Percentiles rank a stretch among this genome's conserved stretches.
These are phyloP conservation scores for Dusona sp. DNA, from an alignment of 2,888 invertebrate genomes.

Conservation along the genomic window DNA sequence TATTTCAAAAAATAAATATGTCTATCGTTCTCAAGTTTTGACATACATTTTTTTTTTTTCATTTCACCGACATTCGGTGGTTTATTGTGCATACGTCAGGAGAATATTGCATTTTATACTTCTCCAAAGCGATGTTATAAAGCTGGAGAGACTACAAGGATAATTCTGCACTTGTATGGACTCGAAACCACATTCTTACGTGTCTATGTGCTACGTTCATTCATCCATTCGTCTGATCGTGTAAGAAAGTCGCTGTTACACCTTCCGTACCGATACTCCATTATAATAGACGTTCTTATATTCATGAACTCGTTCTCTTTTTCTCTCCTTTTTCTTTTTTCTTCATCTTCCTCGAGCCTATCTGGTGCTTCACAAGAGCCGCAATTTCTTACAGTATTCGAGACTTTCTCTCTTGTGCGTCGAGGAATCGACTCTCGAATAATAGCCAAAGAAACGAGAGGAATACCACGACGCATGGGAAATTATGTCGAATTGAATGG, in stretches of 20 bases:
- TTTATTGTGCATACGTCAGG: not conserved
- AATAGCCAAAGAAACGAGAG: slow-evolving; percentile 31
- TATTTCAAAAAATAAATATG: not conserved
- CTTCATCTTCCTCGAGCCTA: slow-evolving; percentile 20
- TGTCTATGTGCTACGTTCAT: slow-evolving; percentile 14
- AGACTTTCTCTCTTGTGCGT: slow-evolving; percentile 54
- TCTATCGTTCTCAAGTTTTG: not conserved
- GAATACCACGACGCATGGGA: slow-evolving; percentile 37
- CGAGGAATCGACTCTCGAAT: slow-evolving; percentile 50
- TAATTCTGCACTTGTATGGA: not conserved
- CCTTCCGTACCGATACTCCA: slow-evolving; percentile 12
- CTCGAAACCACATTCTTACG: slow-evolving; percentile 25
- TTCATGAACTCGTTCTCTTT: not conserved
- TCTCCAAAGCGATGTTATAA: not conserved
- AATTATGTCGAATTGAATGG: slow-evolving; percentile 31
- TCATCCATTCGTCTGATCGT: slow-evolving; percentile 48
- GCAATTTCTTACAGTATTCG: slow-evolving; percentile 5
- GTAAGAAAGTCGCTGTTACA: slow-evolving; percentile 25
- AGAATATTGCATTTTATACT: not conserved
- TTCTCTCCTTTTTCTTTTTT: not conserved
- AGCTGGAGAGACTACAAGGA: not conserved
- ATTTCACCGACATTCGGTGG: not conserved
- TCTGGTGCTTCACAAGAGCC: slow-evolving; percentile 8
- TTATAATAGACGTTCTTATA: slow-evolving; percentile 6
- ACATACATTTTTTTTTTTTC: not conserved